These are phyloP conservation scores for Hipparchia sbordonii DNA, from an alignment of 2,888 invertebrate species.

Conservation along the genomic window DNA sequence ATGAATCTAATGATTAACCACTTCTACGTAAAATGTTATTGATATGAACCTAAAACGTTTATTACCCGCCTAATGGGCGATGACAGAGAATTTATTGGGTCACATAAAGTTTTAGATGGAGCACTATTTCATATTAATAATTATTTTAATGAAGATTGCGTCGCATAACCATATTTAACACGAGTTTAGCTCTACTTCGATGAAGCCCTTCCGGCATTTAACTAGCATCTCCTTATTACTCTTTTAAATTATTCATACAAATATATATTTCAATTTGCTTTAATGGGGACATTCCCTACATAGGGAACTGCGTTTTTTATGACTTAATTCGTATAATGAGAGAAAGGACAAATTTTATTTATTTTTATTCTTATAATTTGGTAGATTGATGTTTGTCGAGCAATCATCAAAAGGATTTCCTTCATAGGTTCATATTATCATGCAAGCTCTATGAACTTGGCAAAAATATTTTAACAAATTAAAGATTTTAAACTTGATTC, in stretches of 20 bases:
- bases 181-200: not conserved
- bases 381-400: no score
- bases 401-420: no score
- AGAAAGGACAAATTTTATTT: not conserved
- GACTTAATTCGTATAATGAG: not conserved
- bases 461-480: no score
- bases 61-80: conserved; percentile 13
- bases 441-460: no score
- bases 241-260: conserved; percentile 5
- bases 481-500: no score
- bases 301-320: not conserved
- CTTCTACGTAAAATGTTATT: conserved; percentile 1
- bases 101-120: conserved; percentile 15
- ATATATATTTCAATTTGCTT: not conserved
- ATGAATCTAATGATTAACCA: not conserved
- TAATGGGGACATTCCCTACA: not conserved
- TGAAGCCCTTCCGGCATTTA: conserved; percentile 10
- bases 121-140: conserved; percentile 16
- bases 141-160: conserved; percentile 14
- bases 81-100: conserved; percentile 22
- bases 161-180: conserved; percentile 13
- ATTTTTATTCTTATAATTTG: no score
- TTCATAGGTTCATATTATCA: no score
- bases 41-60: not conserved
- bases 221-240: conserved; percentile 7